Base-by-base conservation (phyloP, 2,113 vertebrate species). In the Gulo gulo region DNA sequence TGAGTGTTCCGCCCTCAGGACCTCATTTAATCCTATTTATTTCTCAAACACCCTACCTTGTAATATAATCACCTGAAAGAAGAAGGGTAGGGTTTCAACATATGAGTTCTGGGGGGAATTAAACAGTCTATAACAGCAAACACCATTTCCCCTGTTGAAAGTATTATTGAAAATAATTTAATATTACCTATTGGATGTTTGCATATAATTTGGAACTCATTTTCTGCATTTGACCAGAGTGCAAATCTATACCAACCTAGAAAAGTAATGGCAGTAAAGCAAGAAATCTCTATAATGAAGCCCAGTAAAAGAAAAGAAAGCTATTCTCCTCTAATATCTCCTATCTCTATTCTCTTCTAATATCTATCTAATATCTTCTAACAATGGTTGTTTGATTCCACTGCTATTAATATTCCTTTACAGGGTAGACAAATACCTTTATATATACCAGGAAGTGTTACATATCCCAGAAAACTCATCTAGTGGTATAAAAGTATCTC, bases 401-500 rank as follows among this genome's bases (percentile, higher is more conserved):
- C 76, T 97, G 88, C 81, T 84, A 0, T 92, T 84, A 39, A 84
- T 96, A 81, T 91, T 96, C 79, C 83, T 83, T 79, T 81, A 1
- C 74, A 45, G 76, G 86, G 15, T 74, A 85, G 76, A 18, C 42
- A 55, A 94, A 69, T 59, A 94, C 80, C 73, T 96, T 93, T 94
- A 59, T 1, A 34, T 0, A 0, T 87, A 97, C 73, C 39, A 2
- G 7, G 57, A 73, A 95, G 74, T 92, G 76, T 93, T 90, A 93
- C 63, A 84, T 88, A 31, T 29, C 39, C 95, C 31, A 0, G 93
- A 74, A 82, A 98, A 97, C 95, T 96, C 96, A 92, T 94, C 89
- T 98, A 84, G 94, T 42, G 94, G 94, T 82, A 97, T 97, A 93
- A 97, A 98, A 96, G 95, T 95, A 91, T 97, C 79, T 97, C 97